Evolutionary conservation across 92 coral and sea anemone genomes (phyloP), one percentile per base, ranked within the genome.

Genomic region (Siderastrea siderea): DNA sequence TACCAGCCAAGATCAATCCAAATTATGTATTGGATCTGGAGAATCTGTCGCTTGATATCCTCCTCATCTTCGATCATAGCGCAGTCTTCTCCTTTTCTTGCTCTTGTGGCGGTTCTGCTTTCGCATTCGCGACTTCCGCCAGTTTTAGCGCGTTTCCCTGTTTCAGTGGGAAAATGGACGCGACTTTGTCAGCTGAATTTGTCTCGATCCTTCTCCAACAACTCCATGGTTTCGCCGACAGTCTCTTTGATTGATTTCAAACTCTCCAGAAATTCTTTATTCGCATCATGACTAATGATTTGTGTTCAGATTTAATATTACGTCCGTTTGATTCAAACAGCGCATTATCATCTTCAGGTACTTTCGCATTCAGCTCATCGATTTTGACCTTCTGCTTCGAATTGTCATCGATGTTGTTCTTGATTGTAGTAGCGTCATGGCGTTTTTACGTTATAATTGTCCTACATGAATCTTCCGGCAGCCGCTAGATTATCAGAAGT

Each of bases 191-290:
- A n/a, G n/a, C n/a, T n/a, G n/a, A n/a, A n/a, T 91, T 82, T 86
- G 53, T 90, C 82, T 86, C 71, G 93, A 78, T 84, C 93, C 86
- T 79, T 90, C 65, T 90, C 94, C 78, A 91, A 81, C 94, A 86
- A 88, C 89, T 86, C 88, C 68, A 81, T 58, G 77, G 91, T 91
- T 91, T 91, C 94, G 53, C 76, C 82, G 78, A 86, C 88, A 85
- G 88, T 86, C 77, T 82, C 78, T 53, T 81, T 75, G 54, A 72
- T 71, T 46, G 61, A 50, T 72, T 74, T 78, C 89, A 90, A 54
- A 45, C 78, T 75, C 81, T 87, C 82, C 57, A 87, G 82, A 64
- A 80, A 90, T 69, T 71, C 84, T 85, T 50, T 55, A 74, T 72
- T 87, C 47, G 85, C 75, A 47, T 80, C 78, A 78, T 89, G 88